phyloP scores from a whole-genome alignment of 2,888 invertebrate species.

The Limnephilus lunatus region DNA sequence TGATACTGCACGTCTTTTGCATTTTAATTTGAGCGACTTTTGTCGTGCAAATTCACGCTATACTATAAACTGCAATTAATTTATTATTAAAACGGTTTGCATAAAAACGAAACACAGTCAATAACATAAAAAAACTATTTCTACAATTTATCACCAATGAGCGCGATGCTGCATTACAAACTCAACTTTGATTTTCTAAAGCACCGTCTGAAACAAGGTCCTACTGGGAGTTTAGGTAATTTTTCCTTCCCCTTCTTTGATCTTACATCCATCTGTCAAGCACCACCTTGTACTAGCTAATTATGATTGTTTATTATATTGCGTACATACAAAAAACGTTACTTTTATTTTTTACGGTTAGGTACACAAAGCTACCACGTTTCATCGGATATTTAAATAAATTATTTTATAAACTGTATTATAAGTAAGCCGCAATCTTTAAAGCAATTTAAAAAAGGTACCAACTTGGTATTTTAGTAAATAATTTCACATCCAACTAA shows the following conservation, averaged over 20 bases:
- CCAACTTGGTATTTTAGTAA: neutral
- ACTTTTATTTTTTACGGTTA: neutral
- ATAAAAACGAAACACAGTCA: no score
- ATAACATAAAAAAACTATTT: no score
- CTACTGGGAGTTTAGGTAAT: neutral
- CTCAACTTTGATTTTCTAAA: neutral
- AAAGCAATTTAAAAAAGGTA: neutral
- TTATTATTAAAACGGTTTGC: no score
- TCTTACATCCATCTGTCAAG: neutral
- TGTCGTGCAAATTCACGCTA: no score
- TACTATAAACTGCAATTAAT: no score
- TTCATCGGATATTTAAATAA: neutral
- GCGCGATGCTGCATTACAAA: neutral
- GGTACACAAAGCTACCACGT: neutral
- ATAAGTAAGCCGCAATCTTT: neutral
- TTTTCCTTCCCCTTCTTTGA: neutral
- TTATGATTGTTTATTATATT: no score
- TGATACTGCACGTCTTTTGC: no score
- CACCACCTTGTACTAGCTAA: neutral
- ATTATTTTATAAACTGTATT: neutral
- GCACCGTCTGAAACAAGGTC: neutral
- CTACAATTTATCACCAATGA: no score
- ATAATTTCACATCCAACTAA: neutral
- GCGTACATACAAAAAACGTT: no score
- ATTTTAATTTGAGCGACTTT: no score